These are phyloP conservation scores for Siniperca chuatsi DNA, from an alignment of 2,113 vertebrate genomes.

Conservation along the genomic window DNA sequence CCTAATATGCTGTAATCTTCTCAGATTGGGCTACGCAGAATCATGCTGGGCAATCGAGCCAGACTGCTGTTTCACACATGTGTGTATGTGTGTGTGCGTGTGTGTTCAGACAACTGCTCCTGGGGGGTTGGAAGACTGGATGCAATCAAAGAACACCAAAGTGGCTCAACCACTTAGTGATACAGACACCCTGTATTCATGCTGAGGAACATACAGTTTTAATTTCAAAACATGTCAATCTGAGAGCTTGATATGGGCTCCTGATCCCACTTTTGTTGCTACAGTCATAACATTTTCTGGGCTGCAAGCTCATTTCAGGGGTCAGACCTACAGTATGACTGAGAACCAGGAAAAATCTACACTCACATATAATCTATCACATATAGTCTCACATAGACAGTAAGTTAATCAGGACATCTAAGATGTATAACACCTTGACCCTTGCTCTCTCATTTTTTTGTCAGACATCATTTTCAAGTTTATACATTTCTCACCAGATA, in stretches of 20 bases:
- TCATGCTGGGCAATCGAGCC: slow-evolving; percentile 23
- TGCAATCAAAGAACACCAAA: slow-evolving; percentile 39
- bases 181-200: background rate
- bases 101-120: background rate
- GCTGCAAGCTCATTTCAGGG: background rate
- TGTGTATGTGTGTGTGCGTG: background rate
- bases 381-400: background rate
- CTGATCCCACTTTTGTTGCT: background rate
- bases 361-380: background rate
- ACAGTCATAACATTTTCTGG: background rate
- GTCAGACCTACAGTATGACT: background rate
- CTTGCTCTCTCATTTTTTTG: background rate
- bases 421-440: slow-evolving; percentile 17
- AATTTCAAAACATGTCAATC: slow-evolving; percentile 11
- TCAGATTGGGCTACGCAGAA: slow-evolving; percentile 34
- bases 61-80: background rate
- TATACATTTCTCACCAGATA: background rate
- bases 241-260: background rate
- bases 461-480: background rate
- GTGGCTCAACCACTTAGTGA: background rate
- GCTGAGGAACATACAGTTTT: background rate
- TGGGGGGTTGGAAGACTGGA: slow-evolving; percentile 18
- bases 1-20: slow-evolving; percentile 64
- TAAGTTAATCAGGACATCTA: background rate
- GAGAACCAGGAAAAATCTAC: background rate